phyloP scores from a whole-genome alignment of 1,140 invertebrate genomes.

The Ephestia elutella region DNA sequence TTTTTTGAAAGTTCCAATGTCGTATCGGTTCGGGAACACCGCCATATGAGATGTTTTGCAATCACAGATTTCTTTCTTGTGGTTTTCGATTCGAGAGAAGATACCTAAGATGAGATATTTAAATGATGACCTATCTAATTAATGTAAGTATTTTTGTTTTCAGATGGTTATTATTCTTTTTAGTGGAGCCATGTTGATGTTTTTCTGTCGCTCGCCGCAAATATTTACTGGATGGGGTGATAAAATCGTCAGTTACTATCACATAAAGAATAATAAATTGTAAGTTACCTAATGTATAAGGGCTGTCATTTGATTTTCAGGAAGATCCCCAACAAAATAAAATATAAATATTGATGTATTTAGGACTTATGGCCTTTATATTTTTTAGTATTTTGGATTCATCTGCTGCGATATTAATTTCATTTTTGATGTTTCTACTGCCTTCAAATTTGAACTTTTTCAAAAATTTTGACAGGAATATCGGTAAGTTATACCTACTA shows the following conservation, averaged over 20 bases:
- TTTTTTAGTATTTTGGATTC: conserved; percentile 82
- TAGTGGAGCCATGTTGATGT: conserved; percentile 38
- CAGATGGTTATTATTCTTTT: conserved; percentile 59
- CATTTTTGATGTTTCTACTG: conserved; percentile 84
- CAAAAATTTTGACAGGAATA: conserved; percentile 72
- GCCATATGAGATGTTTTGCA: too few species aligned
- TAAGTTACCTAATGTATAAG: conserved; percentile 12
- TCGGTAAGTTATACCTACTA: not conserved
- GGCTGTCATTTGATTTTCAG: too few species aligned
- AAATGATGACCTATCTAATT: too few species aligned
- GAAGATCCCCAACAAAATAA: too few species aligned
- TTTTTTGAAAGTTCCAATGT: too few species aligned
- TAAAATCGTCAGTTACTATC: conserved; percentile 17
- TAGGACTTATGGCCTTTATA: too few species aligned
- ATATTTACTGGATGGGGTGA: conserved; percentile 57
- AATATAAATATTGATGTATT: too few species aligned
- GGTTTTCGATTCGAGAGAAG: too few species aligned
- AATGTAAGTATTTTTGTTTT: conserved; percentile 27
- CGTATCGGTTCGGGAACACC: too few species aligned
- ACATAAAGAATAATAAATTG: conserved; percentile 30
- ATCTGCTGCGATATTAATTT: conserved; percentile 83
- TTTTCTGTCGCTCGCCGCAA: conserved; percentile 56
- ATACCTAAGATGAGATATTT: too few species aligned
- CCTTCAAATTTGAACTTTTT: conserved; percentile 83
- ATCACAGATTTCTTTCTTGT: too few species aligned